These are phyloP conservation scores for Phaethornis superciliosus DNA, from an alignment of 2,113 vertebrate species.

Conservation along the genomic window DNA sequence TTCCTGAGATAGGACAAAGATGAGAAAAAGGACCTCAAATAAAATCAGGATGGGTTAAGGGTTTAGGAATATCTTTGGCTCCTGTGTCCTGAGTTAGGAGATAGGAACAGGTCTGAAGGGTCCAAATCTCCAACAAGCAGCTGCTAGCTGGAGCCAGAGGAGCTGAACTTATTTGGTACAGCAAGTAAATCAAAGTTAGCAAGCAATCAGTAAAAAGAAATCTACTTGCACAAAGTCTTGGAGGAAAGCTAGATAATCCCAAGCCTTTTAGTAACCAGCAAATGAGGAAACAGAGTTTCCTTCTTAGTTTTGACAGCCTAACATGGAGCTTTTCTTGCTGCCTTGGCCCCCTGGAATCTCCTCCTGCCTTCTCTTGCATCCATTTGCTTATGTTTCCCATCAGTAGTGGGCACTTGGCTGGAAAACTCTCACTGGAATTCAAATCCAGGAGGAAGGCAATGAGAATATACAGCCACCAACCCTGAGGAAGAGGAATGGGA, in stretches of 20 bases:
- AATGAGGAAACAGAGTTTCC: neutral
- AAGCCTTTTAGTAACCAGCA: neutral
- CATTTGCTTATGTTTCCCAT: neutral
- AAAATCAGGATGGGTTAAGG: neutral
- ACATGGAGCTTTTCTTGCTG: neutral
- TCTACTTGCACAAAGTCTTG: neutral
- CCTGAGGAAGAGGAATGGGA: neutral
- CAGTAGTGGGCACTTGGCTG: neutral
- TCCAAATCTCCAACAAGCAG: neutral
- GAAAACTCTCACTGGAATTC: neutral
- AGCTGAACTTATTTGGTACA: neutral
- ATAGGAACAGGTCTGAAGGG: neutral
- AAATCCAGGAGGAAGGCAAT: neutral
- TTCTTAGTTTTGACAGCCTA: neutral
- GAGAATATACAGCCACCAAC: neutral
- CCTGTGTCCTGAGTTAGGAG: neutral
- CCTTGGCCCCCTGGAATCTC: neutral
- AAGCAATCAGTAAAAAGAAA: rapidly evolving
- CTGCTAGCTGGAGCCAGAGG: neutral
- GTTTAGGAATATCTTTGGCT: neutral
- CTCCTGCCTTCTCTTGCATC: neutral
- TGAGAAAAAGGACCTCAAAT: neutral
- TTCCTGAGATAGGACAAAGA: neutral
- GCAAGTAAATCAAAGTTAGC: neutral
- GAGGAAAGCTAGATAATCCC: neutral